Evolutionary conservation across 2,888 invertebrate species (phyloP), one percentile per base, ranked within the genome.

Genomic region (Atrina japonica): DNA sequence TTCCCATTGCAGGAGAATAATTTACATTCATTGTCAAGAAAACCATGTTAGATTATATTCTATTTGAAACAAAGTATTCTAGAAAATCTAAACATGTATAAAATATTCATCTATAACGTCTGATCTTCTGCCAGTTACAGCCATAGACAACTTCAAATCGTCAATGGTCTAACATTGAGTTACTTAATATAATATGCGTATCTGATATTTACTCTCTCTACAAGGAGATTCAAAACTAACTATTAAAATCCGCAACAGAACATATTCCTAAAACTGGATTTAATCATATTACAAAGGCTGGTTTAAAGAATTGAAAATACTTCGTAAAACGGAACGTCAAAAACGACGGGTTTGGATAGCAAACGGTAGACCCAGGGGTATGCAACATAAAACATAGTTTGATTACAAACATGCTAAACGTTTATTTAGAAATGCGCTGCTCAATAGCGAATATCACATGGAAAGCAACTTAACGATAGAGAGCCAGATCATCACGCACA

Each of bases 321-420:
- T 43, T 1, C 56, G 49, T 11, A 47, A 29, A 9, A 41, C 23
- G 5, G 58, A 56, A 23, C 27, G 56, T 11, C 7, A 27, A 49
- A 2, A 14, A 6, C 55, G 56, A 2, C 27, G 25, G 3, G 27
- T 60, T 0, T 68, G 56, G 68, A n/a, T 68, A 21, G 18, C 23
- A 25, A 56, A 63, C 7, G 64, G 69, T 3, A 16, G 53, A n/a
- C 53, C 64, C 2, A 14, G 45, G 18, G 53, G 64, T 11, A 41
- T 40, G 41, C 45, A 43, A 11, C 40, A 30, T 29, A n/a, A 27
- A 0, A 63, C 68, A 6, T 67, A 56, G 21, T 25, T 14, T 5
- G 16, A 40, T 9, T 60, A 67, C 30, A 67, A 67, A 41, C n/a
- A 30, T 0, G 60, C 60, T 2, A 60, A 67, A 52, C 40, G 52